phyloP scores from a whole-genome alignment of 2,797 vertebrate species.

The Hemitrygon akajei region DNA sequence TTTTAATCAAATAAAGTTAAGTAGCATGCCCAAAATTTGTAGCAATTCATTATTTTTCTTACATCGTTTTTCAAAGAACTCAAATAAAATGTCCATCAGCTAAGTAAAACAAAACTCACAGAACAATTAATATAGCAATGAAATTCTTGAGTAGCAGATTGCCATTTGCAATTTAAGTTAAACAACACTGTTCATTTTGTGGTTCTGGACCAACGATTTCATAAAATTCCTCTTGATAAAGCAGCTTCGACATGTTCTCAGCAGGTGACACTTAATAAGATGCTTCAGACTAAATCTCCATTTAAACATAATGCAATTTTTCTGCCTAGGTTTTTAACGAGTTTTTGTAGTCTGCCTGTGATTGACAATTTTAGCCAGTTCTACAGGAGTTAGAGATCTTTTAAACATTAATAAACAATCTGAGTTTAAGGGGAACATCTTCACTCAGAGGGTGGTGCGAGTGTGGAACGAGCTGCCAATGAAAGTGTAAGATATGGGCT shows the following conservation, averaged over 20 bases:
- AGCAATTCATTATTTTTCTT: not conserved
- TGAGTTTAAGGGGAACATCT: too few species aligned
- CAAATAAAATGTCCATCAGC: not conserved
- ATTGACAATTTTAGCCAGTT: not conserved
- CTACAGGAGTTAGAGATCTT: not conserved
- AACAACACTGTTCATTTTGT: not conserved
- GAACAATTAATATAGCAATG: not conserved
- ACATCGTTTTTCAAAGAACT: not conserved
- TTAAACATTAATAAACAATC: not conserved
- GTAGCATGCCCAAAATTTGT: not conserved
- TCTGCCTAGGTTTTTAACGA: not conserved
- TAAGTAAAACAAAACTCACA: not conserved
- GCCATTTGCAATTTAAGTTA: not conserved
- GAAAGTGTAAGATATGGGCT: too few species aligned
- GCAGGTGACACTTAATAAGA: not conserved
- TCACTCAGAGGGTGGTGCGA: too few species aligned
- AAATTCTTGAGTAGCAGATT: not conserved
- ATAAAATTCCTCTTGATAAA: slow-evolving; percentile 4
- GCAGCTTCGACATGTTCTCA: not conserved
- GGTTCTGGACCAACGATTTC: not conserved
- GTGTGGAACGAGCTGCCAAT: too few species aligned
- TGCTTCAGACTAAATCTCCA: not conserved
- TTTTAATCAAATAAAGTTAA: not conserved
- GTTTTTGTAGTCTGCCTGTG: not conserved
- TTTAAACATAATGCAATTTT: not conserved